A percentile compares a stretch with the other conserved stretches of the same genome.
These are phyloP conservation scores for Poeciliopsis retropinna DNA, from an alignment of 2,113 vertebrate genomes.

Conservation along the genomic window DNA sequence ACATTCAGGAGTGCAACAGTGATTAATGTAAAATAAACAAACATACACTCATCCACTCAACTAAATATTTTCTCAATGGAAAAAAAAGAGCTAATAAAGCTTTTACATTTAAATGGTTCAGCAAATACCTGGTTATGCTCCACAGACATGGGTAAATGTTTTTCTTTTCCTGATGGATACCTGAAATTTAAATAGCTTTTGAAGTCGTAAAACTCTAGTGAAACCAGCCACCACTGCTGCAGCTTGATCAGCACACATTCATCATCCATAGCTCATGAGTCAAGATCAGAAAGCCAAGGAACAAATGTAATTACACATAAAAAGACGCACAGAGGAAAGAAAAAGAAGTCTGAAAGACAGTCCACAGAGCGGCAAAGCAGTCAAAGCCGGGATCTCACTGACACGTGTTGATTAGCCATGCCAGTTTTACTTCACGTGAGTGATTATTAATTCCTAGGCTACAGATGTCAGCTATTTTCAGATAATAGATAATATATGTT, in stretches of 20 bases:
- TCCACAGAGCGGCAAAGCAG: conserved; percentile 60
- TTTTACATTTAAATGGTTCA: conserved; percentile 40
- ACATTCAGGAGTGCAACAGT: conserved; percentile 69
- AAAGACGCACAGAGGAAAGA: conserved; percentile 20
- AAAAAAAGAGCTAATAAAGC: conserved; percentile 27
- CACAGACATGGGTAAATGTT: conserved; percentile 14
- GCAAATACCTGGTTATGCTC: not conserved
- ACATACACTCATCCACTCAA: conserved; percentile 29
- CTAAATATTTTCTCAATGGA: conserved; percentile 17
- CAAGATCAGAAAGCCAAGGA: conserved; percentile 25
- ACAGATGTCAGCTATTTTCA: conserved; percentile 69
- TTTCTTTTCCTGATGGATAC: not conserved
- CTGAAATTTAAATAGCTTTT: conserved; percentile 19
- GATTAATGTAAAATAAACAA: conserved; percentile 58
- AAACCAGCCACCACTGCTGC: conserved; percentile 20
- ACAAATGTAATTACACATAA: conserved; percentile 12
- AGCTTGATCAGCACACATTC: conserved; percentile 21
- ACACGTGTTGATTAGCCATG: conserved; percentile 79
- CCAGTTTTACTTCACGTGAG: conserved; percentile 75
- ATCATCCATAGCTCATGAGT: conserved; percentile 31
- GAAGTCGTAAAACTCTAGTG: conserved; percentile 8
- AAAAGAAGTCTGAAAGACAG: conserved; percentile 54
- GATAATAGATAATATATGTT: conserved; percentile 77
- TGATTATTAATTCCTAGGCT: conserved; percentile 78
- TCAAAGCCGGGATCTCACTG: conserved; percentile 65